Evolutionary conservation across 2,888 invertebrate species (phyloP), one percentile per base, ranked within the genome.

Genomic region (Dynastes hyllus): DNA sequence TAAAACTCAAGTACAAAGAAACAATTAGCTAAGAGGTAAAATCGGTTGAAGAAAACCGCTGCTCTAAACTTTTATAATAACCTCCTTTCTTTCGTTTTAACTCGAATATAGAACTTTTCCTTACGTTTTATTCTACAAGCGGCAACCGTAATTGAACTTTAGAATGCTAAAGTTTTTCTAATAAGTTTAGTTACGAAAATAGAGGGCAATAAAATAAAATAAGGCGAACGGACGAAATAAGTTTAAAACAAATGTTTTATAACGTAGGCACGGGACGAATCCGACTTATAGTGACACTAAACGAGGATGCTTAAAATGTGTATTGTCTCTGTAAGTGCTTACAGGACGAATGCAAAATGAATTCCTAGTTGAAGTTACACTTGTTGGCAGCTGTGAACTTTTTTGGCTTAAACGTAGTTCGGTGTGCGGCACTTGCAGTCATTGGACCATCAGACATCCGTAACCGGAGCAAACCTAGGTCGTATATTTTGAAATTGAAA

Each of bases 21-120:
- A 87, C 87, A 88, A 88, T 88, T 88, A 88, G 88, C 87, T 87
- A 87, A 87, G 87, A 87, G 86, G 87, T 88, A 88, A 88, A 88
- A 88, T 87, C 87, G 85, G 83, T 83, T 83, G 84, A 85, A 87
- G 85, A 86, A 82, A 87, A 86, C 87, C 86, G 85, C 87, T 85
- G 84, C 84, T 61, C 51, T 73, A 73, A 73, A 73, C 58, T 73
- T 70, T 70, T 61, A 73, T 73, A 73, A 73, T 73, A 61, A 73
- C 58, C 58, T 73, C 58, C 58, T 37, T 73, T 58, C 45, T 73
- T 75, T 40, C 55, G 22, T 32, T n/a, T 75, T 61, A 61, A 61
- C 45, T 50, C 55, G 29, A 58, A 73, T 37, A 73, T 58, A 51
- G 51, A 51, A 50, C 29, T 53, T 71, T 32, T 32, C 9, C 9